These are phyloP conservation scores for Drosophila biarmipes DNA, from an alignment of 1,140 invertebrate genomes.

Conservation along the genomic window DNA sequence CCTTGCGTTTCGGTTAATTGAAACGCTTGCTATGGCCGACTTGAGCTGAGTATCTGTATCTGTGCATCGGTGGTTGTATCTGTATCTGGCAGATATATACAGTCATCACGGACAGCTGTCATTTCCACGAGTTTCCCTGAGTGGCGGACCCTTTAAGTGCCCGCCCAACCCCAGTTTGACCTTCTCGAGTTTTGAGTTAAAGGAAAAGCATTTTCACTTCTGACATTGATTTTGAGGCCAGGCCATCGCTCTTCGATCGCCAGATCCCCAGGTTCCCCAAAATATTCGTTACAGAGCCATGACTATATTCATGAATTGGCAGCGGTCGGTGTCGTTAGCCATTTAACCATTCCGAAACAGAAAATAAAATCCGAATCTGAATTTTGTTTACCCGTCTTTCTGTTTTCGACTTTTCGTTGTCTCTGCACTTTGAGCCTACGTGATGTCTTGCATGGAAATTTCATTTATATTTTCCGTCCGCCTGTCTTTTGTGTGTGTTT, in stretches of 20 bases:
- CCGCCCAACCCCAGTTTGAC: constrained; percentile 16
- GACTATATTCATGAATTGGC: constrained; percentile 29
- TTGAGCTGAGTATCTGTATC: constrained; percentile 11
- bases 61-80: background rate
- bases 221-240: background rate
- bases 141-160: constrained; percentile 12
- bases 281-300: constrained; percentile 13
- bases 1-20: constrained; percentile 36
- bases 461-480: constrained; percentile 55
- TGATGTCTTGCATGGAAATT: constrained; percentile 69
- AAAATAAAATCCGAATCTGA: constrained; percentile 15
- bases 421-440: constrained; percentile 58
- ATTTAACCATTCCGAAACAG: constrained; percentile 7
- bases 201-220: background rate
- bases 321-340: constrained; percentile 14
- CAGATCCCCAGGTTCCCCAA: background rate
- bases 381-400: constrained; percentile 30
- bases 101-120: constrained; percentile 34
- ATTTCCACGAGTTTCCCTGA: constrained; percentile 14
- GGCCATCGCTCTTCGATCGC: constrained; percentile 13
- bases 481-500: background rate
- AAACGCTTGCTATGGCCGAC: constrained; percentile 28
- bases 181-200: constrained; percentile 3
- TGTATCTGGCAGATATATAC: constrained; percentile 6
- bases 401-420: constrained; percentile 36